A percentile compares a stretch with the other conserved stretches of the same genome.
phyloP scores from a whole-genome alignment of 2,113 vertebrate species.

The Sitta europaea region DNA sequence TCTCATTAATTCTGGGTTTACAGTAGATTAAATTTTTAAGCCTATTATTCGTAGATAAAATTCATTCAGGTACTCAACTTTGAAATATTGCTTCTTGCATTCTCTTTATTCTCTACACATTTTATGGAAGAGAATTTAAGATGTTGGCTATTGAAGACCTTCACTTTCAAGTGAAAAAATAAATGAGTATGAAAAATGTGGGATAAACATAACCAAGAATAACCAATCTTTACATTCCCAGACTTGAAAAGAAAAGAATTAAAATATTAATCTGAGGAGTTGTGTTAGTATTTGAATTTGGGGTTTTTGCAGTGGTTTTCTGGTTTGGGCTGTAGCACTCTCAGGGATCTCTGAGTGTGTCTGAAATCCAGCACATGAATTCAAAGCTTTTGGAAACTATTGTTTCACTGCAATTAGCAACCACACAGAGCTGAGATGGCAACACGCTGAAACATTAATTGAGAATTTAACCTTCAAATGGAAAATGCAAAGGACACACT shows the following conservation, averaged over 20 bases:
- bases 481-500: slow-evolving; percentile 55
- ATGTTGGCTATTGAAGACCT: not conserved
- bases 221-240: not conserved
- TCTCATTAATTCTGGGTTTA: not conserved
- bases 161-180: not conserved
- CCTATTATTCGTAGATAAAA: not conserved
- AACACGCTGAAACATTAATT: slow-evolving; percentile 73
- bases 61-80: not conserved
- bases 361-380: slow-evolving; percentile 1
- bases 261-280: not conserved
- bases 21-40: not conserved
- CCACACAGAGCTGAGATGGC: slow-evolving; percentile 48
- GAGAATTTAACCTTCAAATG: slow-evolving; percentile 78
- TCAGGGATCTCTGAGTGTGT: not conserved
- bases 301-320: not conserved
- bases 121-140: not conserved
- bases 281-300: not conserved
- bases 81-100: not conserved
- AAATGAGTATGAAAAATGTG: not conserved
- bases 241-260: not conserved
- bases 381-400: slow-evolving; percentile 18
- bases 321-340: not conserved
- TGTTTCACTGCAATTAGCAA: slow-evolving; percentile 66
- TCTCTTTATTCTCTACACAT: not conserved
- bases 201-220: not conserved